Conservation (phyloP, 2,113 vertebrate species). For the Myrmecobius fasciatus region DNA sequence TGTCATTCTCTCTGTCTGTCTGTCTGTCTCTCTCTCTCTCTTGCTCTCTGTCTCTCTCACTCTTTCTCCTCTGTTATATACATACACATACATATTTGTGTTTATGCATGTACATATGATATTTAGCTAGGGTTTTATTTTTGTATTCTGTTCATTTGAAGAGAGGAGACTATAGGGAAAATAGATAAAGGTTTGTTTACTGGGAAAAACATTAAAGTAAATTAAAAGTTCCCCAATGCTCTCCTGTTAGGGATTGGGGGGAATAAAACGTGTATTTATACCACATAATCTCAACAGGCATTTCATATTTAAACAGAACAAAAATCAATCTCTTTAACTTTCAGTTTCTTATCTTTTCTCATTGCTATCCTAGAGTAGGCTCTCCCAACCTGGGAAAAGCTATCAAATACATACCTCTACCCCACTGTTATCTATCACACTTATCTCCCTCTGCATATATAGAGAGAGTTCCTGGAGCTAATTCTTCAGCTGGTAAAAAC, state of each 20-base stretch:
- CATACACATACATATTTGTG: too few relatives aligned
- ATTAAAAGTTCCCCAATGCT: background rate
- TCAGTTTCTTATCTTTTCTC: background rate
- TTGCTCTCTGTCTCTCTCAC: too few relatives aligned
- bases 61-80: too few relatives aligned
- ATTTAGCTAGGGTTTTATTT: background rate
- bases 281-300: background rate
- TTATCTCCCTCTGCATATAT: background rate
- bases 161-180: background rate
- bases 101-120: too few relatives aligned
- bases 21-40: too few relatives aligned
- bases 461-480: background rate
- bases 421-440: background rate
- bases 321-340: background rate
- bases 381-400: background rate
- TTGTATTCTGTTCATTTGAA: background rate
- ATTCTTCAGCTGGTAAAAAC: background rate
- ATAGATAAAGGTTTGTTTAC: background rate
- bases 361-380: background rate
- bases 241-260: background rate
- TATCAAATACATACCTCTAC: background rate
- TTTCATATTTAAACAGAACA: background rate
- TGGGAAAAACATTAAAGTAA: background rate
- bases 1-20: too few relatives aligned
- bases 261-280: background rate